phyloP scores from a whole-genome alignment of 2,797 vertebrate genomes.

The Xiphophorus birchmanni region DNA sequence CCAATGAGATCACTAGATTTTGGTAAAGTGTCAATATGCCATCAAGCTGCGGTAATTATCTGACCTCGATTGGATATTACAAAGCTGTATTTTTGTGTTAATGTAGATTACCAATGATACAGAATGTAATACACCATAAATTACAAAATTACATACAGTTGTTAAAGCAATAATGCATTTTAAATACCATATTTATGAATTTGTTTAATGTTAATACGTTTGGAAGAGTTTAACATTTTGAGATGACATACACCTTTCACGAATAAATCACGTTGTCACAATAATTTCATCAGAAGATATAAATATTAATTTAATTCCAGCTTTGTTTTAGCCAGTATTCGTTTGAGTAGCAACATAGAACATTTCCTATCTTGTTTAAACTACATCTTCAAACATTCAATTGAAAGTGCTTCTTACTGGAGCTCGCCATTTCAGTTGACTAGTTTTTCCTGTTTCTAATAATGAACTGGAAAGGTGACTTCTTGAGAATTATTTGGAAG shows the following conservation, averaged over 20 bases:
- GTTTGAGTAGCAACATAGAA: not conserved
- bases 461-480: not conserved
- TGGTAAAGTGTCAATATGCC: not conserved
- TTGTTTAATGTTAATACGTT: too few species aligned
- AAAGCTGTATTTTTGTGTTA: too few species aligned
- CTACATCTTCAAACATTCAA: not conserved
- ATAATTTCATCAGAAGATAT: not conserved
- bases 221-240: too few species aligned
- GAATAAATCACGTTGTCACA: not conserved
- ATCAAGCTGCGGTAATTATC: too few species aligned
- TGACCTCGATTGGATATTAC: too few species aligned
- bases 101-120: too few species aligned
- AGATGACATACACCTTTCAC: too few species aligned
- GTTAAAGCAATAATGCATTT: too few species aligned
- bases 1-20: not conserved
- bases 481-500: not conserved
- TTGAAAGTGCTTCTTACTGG: not conserved
- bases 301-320: not conserved
- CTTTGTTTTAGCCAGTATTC: not conserved
- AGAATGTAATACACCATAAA: too few species aligned
- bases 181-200: too few species aligned
- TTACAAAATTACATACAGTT: too few species aligned
- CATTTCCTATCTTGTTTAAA: not conserved
- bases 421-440: not conserved
- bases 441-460: slow-evolving; percentile 6